phyloP scores from a whole-genome alignment of 2,888 invertebrate genomes.

The Altica lythri region DNA sequence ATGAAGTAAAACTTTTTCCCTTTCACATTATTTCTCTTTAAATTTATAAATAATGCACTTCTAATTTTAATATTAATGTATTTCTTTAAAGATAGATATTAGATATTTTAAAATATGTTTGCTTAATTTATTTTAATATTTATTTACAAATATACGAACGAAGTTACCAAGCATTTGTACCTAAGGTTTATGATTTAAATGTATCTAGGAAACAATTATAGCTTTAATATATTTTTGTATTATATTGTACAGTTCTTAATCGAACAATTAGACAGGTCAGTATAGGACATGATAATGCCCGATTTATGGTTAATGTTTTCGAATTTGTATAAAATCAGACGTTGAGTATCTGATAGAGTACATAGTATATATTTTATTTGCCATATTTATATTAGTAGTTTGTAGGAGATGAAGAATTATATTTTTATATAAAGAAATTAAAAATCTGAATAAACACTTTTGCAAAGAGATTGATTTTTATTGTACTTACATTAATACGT shows the following conservation, averaged over 20 bases:
- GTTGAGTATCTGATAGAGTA: conserved; percentile 1
- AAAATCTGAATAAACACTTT: conserved; percentile 20
- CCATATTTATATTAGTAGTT: conserved; percentile 40
- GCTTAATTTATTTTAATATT: neutral
- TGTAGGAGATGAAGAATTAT: conserved; percentile 35
- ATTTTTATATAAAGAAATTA: conserved; percentile 31
- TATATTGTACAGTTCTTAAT: conserved; percentile 6
- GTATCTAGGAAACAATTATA: conserved; percentile 5
- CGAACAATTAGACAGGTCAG: conserved; percentile 5
- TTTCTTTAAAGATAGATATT: too few species aligned
- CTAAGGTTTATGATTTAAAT: neutral
- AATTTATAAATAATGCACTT: neutral
- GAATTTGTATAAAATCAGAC: conserved; percentile 13
- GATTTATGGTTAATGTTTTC: conserved; percentile 12
- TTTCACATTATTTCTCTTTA: too few species aligned
- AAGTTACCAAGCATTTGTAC: conserved; percentile 22
- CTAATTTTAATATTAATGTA: too few species aligned
- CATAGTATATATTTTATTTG: conserved; percentile 30
- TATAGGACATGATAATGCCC: conserved; percentile 14
- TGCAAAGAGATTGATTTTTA: conserved; percentile 10
- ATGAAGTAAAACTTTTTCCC: too few species aligned
- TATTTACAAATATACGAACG: conserved; percentile 1
- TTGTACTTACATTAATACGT: too few species aligned
- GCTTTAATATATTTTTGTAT: conserved; percentile 18
- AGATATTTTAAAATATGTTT: conserved; percentile 1